Evolutionary conservation across 1,140 invertebrate genomes (phyloP), one percentile per base, ranked within the genome.

Genomic region (Drosophila nigrodunni): DNA sequence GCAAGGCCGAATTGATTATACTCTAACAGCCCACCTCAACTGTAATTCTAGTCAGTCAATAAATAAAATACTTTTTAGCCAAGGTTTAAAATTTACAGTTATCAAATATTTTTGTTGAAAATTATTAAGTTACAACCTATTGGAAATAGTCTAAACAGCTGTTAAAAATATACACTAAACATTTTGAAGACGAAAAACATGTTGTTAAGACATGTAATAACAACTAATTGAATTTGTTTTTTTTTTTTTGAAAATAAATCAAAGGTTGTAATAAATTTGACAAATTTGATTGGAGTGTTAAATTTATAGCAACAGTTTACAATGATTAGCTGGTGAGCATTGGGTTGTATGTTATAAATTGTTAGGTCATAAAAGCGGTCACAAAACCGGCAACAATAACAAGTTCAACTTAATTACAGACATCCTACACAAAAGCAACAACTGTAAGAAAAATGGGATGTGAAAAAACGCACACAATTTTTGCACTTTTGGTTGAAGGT

Each of bases 361-460:
- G 79, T 59, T 77, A 62, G 66, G 72, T 77, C 77, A 74, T 88
- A 82, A 87, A 35, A 43, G 52, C 13, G 30, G 35, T 30, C 50
- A 57, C 76, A 78, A 81, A 86, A 86, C 78, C 82, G 78, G 72
- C 75, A 68, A 78, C 75, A 77, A 78, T 74, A 86, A 86, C 72
- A 82, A 87, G 80, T 88, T 87, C 77, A 88, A 79, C 66, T 88
- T 88, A 88, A 88, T 88, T 88, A 74, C 83, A 83, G 46, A 73
- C 83, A 88, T 79, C 85, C 83, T 83, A 87, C 83, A 87, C 80
- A 34, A 68, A 58, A 72, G 64, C 47, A 61, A 21, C 54, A 70
- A 39, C 49, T 70, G 13, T 52, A 72, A 44, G 7, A 65, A 58
- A 35, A 58, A 54, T 37, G 61, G 49, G 49, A 13, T 70, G 41